Percentiles rank a stretch among this genome's conserved stretches.
These are phyloP conservation scores for Leguminivora glycinivorella DNA, from an alignment of 1,140 invertebrate genomes.

Conservation along the genomic window DNA sequence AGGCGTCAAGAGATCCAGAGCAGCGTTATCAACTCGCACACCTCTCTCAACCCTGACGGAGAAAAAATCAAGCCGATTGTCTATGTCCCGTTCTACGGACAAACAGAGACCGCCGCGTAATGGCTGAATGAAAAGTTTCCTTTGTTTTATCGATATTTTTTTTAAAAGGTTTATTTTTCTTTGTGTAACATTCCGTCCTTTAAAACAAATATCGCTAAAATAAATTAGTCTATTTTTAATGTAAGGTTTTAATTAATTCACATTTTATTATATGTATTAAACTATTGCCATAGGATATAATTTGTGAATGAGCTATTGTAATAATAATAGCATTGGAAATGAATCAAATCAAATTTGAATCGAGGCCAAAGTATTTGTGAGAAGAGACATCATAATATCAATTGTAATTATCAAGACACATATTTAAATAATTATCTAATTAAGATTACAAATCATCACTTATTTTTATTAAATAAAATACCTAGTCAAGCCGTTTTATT, in stretches of 20 bases:
- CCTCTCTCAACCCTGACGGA: slow-evolving; percentile 61
- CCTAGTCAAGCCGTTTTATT: slow-evolving; percentile 4
- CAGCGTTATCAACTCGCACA: slow-evolving; percentile 72
- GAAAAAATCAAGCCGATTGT: slow-evolving; percentile 65
- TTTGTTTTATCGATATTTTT: slow-evolving; percentile 27
- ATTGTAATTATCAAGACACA: background rate
- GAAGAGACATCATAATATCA: slow-evolving; percentile 5
- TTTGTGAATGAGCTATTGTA: slow-evolving; percentile 5
- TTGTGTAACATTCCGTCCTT: slow-evolving; percentile 12
- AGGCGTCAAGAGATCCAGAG: slow-evolving; percentile 83
- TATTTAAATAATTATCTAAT: slow-evolving; percentile 21
- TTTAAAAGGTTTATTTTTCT: background rate
- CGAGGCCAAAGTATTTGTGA: slow-evolving; percentile 18
- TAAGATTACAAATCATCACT: slow-evolving; percentile 9
- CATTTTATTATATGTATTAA: slow-evolving; percentile 22
- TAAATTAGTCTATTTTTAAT: slow-evolving; percentile 21
- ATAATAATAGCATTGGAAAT: background rate
- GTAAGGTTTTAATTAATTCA: slow-evolving; percentile 2
- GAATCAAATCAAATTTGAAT: slow-evolving; percentile 10
- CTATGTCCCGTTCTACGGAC: slow-evolving; percentile 75
- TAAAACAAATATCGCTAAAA: slow-evolving; percentile 26
- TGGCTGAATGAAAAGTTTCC: background rate
- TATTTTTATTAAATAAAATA: slow-evolving; percentile 30
- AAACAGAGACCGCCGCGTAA: slow-evolving; percentile 64
- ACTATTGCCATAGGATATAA: background rate